Evolutionary conservation across 2,888 invertebrate species (phyloP), one percentile per base, ranked within the genome.

Genomic region (Lasius fuliginosus): DNA sequence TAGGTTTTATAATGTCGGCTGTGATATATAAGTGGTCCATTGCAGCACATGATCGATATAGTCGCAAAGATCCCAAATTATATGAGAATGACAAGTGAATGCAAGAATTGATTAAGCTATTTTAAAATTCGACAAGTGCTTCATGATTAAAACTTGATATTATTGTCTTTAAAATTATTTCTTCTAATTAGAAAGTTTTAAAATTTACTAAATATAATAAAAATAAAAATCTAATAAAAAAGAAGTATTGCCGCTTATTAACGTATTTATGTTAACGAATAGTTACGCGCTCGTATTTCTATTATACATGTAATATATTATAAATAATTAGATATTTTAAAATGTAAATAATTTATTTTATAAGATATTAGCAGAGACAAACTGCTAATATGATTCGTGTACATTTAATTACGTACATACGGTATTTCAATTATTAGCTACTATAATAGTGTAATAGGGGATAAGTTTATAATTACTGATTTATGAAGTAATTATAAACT

Each of bases 41-140:
- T 0, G 60, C n/a, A 30, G 81, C 76, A 40, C 0, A 88, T 67
- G 82, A 81, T 27, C 79, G 67, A 62, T 23, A 12, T 23, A 79
- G 49, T 23, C 84, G 91, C 23, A 91, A 92, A 56, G 71, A 92
- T 83, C 89, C 90, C 6, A 87, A 86, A 49, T 85, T 89, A 56
- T 92, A 86, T 49, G 90, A 90, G 75, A 89, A 89, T 9, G 90
- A 92, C 64, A 81, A 79, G 23, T 90, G 79, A 87, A n/a, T 12
- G 18, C 56, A 40, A 77, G 11, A 6, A 73, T 40, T 30, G 18
- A 56, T 77, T n/a, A 27, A 65, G 40, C 6, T 56, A 40, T 40
- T 77, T 27, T 67, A 27, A 65, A 76, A 8, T 53, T 64, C 1
- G 23, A 23, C 23, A 42, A 58, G 9, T 73, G 58, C 12, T 60